Percentiles rank a stretch among this genome's conserved stretches.
Conservation (phyloP, 2,113 vertebrate species). For the Psettodes erumei region DNA sequence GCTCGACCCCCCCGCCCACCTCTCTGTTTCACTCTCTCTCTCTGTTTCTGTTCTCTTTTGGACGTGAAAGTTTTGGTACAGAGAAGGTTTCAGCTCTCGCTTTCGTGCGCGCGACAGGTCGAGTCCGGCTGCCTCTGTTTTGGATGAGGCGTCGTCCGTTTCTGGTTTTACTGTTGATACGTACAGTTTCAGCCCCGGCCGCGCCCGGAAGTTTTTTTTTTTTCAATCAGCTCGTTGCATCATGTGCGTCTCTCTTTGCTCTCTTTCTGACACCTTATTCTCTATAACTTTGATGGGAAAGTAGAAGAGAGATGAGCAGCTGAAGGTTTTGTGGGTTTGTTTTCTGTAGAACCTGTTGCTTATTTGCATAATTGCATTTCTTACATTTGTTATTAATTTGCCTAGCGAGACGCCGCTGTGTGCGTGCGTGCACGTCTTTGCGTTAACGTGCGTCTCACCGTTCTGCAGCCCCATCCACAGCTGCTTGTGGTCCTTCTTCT, state of each 20-base stretch:
- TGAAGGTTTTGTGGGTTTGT: constrained; percentile 23
- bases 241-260: background rate
- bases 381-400: background rate
- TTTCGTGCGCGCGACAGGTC: constrained; percentile 42
- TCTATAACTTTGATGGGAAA: constrained; percentile 36
- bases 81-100: constrained; percentile 64
- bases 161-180: background rate
- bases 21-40: constrained; percentile 30
- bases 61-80: constrained; percentile 60
- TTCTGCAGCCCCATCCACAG: constrained; percentile 99
- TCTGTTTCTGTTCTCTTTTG: constrained; percentile 67
- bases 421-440: constrained; percentile 9
- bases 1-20: constrained; percentile 26
- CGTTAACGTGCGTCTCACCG: constrained; percentile 80
- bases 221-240: background rate
- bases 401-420: background rate
- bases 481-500: constrained; percentile 99
- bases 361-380: background rate
- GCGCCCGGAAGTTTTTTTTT: background rate
- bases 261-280: constrained; percentile 7
- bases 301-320: constrained; percentile 37
- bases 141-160: background rate
- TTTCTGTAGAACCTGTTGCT: constrained; percentile 17
- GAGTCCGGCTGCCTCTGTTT: background rate
- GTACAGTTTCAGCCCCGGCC: background rate